Evolutionary conservation across 2,888 invertebrate species (phyloP), one percentile per base, ranked within the genome.

Genomic region (Amphipyra berbera): DNA sequence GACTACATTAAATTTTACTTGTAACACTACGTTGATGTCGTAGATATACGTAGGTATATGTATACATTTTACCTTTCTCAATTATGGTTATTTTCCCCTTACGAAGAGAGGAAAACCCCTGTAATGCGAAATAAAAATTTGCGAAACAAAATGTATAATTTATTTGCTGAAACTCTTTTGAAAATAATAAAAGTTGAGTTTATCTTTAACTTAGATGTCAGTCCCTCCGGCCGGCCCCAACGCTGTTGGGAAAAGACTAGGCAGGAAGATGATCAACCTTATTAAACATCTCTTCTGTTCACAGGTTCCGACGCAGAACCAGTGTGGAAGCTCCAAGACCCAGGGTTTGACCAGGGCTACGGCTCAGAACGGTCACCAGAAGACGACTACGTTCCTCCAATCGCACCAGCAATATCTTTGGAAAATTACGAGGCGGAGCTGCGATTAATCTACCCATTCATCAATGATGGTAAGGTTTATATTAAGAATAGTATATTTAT

Each of bases 341-440:
- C 93, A 0, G 94, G 95, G 46, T 96, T 96, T 84, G 97, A 97
- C 89, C 97, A 97, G 85, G 97, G 97, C 41, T 97, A 97, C 88
- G 97, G 96, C 0, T 97, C 97, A 9, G 97, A 97, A 85, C 93
- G 97, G 46, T 97, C 97, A 0, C 97, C 97, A 1, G 97, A 97
- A 88, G 97, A 97, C 73, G 97, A 97, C 88, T 96, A 96, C 90
- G 96, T 96, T 35, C 97, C 97, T 6, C 96, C 96, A 14, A 91
- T 97, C 61, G 96, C 92, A 76, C 87, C 94, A 1, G 88, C 94
- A 30, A 92, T 96, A 62, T 95, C 95, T 42, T 92, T 96, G 42
- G 96, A 95, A 79, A 94, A 93, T 49, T 95, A 96, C 81, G 96
- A 96, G 79, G 93, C 95, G n/a, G 96, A 96, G 76, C 91, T 96